phyloP scores from a whole-genome alignment of 2,113 vertebrate species.

The Oreotrochilus melanogaster region DNA sequence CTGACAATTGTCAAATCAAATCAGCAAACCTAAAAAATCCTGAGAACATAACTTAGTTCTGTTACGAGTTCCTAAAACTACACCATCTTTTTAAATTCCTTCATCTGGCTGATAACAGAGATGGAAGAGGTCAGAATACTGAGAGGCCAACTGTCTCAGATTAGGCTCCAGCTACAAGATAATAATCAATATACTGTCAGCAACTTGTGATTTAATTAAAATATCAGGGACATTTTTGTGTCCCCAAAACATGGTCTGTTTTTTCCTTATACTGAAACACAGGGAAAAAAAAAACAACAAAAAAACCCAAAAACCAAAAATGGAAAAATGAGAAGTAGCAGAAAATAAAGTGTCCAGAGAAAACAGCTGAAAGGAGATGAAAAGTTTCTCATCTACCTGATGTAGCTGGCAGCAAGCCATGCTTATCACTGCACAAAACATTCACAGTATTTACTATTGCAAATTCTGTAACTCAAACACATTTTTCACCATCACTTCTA shows the following conservation, averaged over 20 bases:
- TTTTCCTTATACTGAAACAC: not conserved
- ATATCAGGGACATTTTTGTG: not conserved
- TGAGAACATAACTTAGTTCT: not conserved
- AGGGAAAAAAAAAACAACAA: not conserved
- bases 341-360: not conserved
- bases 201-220: not conserved
- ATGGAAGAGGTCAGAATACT: not conserved
- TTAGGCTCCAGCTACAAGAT: not conserved
- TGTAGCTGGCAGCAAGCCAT: not conserved
- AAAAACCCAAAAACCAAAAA: too few relatives aligned
- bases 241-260: not conserved
- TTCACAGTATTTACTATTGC: not conserved
- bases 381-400: not conserved
- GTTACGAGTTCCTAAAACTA: not conserved
- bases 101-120: not conserved
- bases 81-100: not conserved
- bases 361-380: not conserved
- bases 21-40: not conserved
- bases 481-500: not conserved
- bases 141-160: not conserved
- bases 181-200: not conserved
- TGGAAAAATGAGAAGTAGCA: not conserved
- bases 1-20: not conserved
- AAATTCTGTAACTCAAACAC: not conserved
- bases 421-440: not conserved